Evolutionary conservation across 2,888 invertebrate genomes (phyloP), one percentile per base, ranked within the genome.

Genomic region (Nesidiocoris tenuis): DNA sequence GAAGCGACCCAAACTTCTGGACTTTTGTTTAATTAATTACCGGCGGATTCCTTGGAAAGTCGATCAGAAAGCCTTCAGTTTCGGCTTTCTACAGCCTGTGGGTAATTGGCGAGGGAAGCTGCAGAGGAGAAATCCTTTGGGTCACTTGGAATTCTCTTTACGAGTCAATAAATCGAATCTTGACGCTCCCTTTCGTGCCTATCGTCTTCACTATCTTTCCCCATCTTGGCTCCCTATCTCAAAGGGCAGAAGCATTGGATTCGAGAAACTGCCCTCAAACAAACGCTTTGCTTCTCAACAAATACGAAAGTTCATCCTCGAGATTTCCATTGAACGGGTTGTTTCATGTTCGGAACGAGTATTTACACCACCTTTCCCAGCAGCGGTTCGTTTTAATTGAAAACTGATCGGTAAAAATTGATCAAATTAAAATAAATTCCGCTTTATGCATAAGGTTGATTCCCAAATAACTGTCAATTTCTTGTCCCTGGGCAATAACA

Each of bases 91-190:
- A n/a, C 66, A 63, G 3, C 63, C 56, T 54, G 3, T 39, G 39
- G 39, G 39, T 39, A 39, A 39, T 39, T 39, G 39, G 39, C 55
- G 59, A 57, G 57, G 17, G 70, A 23, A 24, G 59, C 24, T 70
- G 59, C 59, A 61, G 70, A 59, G 59, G 57, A 23, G 70, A 57
- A 70, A 70, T 70, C 70, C 70, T 70, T 70, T 17, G 70, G 70
- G 70, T 61, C 70, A 70, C 70, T 70, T 70, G 61, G 59, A 70
- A 70, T 70, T 70, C 70, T 70, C 70, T 70, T 70, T 70, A 70
- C 70, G 70, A 70, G 59, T 61, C 70, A 70, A 70, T 70, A 70
- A 70, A 70, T 70, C 70, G 70, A 68, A 68, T 23, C 68, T 25
- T 68, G 9, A 23, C 59, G 61, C 70, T 66, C 66, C 66, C 67